Evolutionary conservation across 2,797 vertebrate species (phyloP), one percentile per base, ranked within the genome.

Genomic region (Kryptolebias ocellatus): DNA sequence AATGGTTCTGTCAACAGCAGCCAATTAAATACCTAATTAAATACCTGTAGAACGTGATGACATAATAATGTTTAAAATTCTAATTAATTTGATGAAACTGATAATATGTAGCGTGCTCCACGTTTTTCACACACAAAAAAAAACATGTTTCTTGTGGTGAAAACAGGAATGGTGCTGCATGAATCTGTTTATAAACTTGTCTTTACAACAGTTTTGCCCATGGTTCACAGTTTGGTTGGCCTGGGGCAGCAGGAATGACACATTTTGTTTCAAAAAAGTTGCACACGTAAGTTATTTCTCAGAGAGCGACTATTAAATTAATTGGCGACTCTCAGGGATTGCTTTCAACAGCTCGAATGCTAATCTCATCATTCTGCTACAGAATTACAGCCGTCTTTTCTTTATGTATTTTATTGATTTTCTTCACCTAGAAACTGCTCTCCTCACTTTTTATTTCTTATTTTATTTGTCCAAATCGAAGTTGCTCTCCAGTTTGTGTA

Each of bases 401-500:
- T 53, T 59, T 15, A 24, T 24, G 20, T 18, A 14, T 37, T 20
- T 16, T n/a, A 24, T 55, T 9, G 12, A 20, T 15, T 69, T 55
- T 14, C 20, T 24, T 24, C 20, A 24, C 56, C 62, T 60, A 84
- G 70, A 83, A 55, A 67, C 66, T 54, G 59, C 54, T 57, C 11
- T 70, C 60, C 60, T 49, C 58, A 7, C 81, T 68, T 64, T 56
- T 74, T 83, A 73, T 84, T 57, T 80, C 84, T 87, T 71, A 55
- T 42, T 49, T 67, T 60, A 62, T 85, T 78, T 69, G 53, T 69
- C 81, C 28, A 67, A 76, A 67, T 74, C 39, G 42, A 17, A 71
- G 12, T 58, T 64, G 68, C 24, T 24, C 39, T 49, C 24, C 42
- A 45, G 3, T 46, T 60, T n/a, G 1, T 62, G 47, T 61, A 1